Conservation (phyloP, 2,113 vertebrate genomes). For the Mobula birostris region DNA sequence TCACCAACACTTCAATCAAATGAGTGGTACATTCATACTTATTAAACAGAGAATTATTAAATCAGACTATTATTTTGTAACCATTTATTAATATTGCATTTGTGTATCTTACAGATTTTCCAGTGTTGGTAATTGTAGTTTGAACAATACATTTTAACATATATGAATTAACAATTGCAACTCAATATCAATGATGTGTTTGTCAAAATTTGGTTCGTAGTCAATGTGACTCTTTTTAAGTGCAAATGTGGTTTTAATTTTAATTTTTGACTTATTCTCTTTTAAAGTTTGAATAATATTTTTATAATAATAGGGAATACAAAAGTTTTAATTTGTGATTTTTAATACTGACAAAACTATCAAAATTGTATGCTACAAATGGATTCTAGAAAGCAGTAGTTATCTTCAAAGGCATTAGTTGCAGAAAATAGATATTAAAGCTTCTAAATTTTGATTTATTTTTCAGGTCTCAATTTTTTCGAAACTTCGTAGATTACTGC, state of each 20-base stretch:
- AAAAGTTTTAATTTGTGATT: not conserved
- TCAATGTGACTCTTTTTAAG: not conserved
- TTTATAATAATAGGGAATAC: not conserved
- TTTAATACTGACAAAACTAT: not conserved
- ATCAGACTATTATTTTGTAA: not conserved
- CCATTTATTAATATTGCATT: not conserved
- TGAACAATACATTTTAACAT: not conserved
- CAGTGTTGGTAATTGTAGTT: not conserved
- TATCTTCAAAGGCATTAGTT: not conserved
- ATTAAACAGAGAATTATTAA: not conserved
- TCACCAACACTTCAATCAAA: conserved; percentile 88
- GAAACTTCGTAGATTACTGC: conserved; percentile 98
- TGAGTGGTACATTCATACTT: conserved; percentile 80
- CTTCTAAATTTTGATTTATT: conserved; percentile 19
- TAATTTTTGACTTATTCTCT: not conserved
- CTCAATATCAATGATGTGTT: not conserved
- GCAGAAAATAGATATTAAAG: not conserved
- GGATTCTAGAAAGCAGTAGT: not conserved
- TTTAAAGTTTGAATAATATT: not conserved
- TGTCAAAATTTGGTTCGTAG: not conserved
- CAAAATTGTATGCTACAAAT: not conserved
- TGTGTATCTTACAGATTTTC: not conserved
- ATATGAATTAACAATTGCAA: not conserved
- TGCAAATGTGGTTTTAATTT: not conserved
- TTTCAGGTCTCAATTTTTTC: conserved; percentile 84